phyloP scores from a whole-genome alignment of 2,888 invertebrate species.

The Drosophila quinaria region DNA sequence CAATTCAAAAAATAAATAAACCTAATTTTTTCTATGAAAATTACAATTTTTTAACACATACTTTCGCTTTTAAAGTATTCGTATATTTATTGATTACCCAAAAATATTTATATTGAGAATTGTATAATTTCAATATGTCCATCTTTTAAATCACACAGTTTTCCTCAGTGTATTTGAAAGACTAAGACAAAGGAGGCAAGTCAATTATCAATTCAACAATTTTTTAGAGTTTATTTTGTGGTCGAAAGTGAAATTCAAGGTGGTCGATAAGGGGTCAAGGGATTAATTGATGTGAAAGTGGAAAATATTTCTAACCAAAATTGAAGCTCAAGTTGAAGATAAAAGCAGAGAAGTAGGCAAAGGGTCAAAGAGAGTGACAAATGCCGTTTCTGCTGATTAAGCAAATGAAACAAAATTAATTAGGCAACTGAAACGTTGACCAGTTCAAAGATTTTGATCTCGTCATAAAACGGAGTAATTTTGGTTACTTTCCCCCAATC shows the following conservation, averaged over 20 bases:
- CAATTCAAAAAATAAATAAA: too few relatives aligned
- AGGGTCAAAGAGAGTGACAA: conserved; percentile 37
- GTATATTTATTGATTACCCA: too few relatives aligned
- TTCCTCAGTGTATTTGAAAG: neutral
- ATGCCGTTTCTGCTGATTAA: conserved; percentile 40
- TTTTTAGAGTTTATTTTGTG: conserved; percentile 21
- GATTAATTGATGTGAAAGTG: conserved; percentile 65
- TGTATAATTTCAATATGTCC: too few relatives aligned
- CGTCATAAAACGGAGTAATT: conserved; percentile 23
- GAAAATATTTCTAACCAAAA: conserved; percentile 45
- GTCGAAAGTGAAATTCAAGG: conserved; percentile 27
- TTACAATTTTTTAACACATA: too few relatives aligned
- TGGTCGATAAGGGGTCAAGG: conserved; percentile 16
- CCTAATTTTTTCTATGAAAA: too few relatives aligned
- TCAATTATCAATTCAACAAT: conserved; percentile 42
- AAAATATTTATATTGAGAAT: too few relatives aligned
- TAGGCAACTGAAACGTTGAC: conserved; percentile 17
- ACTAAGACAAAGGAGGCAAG: conserved; percentile 9
- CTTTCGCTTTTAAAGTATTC: too few relatives aligned
- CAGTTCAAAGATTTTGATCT: conserved; percentile 35
- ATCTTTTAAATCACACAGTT: too few relatives aligned
- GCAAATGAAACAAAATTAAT: conserved; percentile 43
- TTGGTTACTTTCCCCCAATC: neutral
- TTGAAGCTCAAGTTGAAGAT: neutral
- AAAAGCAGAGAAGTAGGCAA: neutral